phyloP scores from a whole-genome alignment of 2,113 vertebrate species.

The Camelus bactrianus region DNA sequence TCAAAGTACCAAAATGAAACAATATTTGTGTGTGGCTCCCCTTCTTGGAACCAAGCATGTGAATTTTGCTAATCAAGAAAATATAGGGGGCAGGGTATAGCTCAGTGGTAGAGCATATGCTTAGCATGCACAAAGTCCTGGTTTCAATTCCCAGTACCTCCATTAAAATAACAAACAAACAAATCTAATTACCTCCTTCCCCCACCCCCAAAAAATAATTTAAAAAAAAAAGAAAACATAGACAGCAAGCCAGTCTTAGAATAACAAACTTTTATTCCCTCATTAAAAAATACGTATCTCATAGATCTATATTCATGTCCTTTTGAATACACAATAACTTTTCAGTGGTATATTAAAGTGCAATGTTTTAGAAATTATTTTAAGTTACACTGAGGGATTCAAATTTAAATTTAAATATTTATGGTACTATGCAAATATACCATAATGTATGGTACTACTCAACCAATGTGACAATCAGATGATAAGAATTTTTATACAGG shows the following conservation, averaged over 20 bases:
- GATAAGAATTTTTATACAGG: not conserved
- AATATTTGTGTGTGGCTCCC: not conserved
- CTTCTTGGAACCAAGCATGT: not conserved
- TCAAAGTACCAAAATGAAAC: slow-evolving; percentile 7
- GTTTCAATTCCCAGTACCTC: no score
- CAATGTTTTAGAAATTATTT: slow-evolving; percentile 15
- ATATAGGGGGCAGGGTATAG: not conserved
- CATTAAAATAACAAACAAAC: no score
- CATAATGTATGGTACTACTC: not conserved
- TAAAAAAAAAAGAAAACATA: slow-evolving; percentile 1
- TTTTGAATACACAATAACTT: not conserved
- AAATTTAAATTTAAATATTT: slow-evolving; percentile 54
- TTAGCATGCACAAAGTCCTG: no score
- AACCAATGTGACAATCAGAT: not conserved
- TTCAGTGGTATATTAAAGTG: not conserved
- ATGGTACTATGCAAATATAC: not conserved
- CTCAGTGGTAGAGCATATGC: no score
- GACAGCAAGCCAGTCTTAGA: not conserved
- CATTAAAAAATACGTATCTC: not conserved
- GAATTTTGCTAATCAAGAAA: slow-evolving; percentile 50
- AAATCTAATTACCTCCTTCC: no score
- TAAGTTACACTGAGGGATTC: not conserved
- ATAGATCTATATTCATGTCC: not conserved
- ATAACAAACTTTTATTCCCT: not conserved
- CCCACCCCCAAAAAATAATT: no score